Conservation (phyloP, 2,888 invertebrate species). For the Gandaritis pyraliata region DNA sequence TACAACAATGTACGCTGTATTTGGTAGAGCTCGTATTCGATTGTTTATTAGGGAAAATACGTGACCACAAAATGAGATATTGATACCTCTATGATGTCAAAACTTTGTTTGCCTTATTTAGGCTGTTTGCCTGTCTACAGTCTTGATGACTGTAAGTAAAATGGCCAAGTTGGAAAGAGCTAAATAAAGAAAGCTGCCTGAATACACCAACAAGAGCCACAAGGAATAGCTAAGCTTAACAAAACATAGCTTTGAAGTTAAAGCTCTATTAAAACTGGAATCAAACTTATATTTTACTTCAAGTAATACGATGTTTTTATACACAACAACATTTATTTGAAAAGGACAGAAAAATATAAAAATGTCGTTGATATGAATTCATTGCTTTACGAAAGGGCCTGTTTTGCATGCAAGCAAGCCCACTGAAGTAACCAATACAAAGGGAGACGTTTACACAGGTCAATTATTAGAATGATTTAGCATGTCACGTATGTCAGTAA, state of each 20-base stretch:
- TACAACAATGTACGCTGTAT: conserved; percentile 1
- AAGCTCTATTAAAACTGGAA: too few relatives aligned
- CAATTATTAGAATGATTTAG: conserved; percentile 14
- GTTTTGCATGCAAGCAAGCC: conserved; percentile 62
- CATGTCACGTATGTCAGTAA: too few relatives aligned
- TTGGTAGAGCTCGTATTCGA: background rate
- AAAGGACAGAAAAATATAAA: conserved; percentile 34
- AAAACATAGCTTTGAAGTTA: too few relatives aligned
- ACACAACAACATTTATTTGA: background rate
- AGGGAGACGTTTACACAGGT: conserved; percentile 48
- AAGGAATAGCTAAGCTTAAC: too few relatives aligned
- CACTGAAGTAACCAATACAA: conserved; percentile 52
- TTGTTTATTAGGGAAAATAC: background rate
- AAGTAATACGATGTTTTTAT: too few relatives aligned
- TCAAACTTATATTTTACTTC: too few relatives aligned
- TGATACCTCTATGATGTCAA: background rate
- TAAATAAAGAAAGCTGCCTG: too few relatives aligned
- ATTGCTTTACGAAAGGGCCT: conserved; percentile 67
- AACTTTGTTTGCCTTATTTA: background rate
- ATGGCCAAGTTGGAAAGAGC: too few relatives aligned
- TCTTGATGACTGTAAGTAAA: too few relatives aligned
- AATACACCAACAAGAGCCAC: too few relatives aligned
- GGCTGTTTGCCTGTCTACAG: too few relatives aligned
- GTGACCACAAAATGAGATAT: background rate
- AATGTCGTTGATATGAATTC: conserved; percentile 57